phyloP scores from a whole-genome alignment of 2,888 invertebrate genomes.

The Acleris cristana region DNA sequence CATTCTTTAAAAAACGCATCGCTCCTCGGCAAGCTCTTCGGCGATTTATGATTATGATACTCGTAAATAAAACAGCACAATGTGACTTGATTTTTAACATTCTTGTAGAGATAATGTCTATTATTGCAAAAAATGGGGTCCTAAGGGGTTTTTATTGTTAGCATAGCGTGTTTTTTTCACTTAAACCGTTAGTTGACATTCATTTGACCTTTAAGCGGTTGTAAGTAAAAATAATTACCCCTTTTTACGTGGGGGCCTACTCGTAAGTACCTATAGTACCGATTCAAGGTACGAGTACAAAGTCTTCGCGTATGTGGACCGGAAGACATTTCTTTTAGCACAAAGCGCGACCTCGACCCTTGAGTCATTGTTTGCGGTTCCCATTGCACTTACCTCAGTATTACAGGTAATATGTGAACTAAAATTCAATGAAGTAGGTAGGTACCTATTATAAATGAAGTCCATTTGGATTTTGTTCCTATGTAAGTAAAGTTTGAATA shows the following conservation, averaged over 20 bases:
- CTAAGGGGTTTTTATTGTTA: slow-evolving; percentile 42
- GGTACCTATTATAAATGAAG: not conserved
- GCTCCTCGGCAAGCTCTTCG: no score
- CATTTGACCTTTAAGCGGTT: slow-evolving; percentile 14
- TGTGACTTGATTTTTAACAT: no score
- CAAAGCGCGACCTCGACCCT: slow-evolving; percentile 30
- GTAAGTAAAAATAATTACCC: not conserved
- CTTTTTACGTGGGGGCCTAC: not conserved
- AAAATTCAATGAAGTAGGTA: not conserved
- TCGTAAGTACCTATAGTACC: no score
- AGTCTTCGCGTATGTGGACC: slow-evolving; percentile 6
- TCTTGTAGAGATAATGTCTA: no score
- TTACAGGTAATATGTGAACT: not conserved
- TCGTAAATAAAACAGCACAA: no score
- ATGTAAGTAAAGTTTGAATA: no score
- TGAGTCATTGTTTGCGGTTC: slow-evolving; percentile 27
- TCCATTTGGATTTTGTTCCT: no score
- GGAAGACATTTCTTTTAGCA: slow-evolving; percentile 22
- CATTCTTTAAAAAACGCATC: no score
- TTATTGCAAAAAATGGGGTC: not conserved
- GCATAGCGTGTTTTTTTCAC: slow-evolving; percentile 11
- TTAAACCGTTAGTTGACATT: slow-evolving; percentile 23
- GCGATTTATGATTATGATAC: no score
- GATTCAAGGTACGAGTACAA: not conserved
- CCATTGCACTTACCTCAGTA: slow-evolving; percentile 18